A percentile compares a stretch with the other conserved stretches of the same genome.
phyloP scores from a whole-genome alignment of 1,140 invertebrate genomes.

The Adelges cooleyi region DNA sequence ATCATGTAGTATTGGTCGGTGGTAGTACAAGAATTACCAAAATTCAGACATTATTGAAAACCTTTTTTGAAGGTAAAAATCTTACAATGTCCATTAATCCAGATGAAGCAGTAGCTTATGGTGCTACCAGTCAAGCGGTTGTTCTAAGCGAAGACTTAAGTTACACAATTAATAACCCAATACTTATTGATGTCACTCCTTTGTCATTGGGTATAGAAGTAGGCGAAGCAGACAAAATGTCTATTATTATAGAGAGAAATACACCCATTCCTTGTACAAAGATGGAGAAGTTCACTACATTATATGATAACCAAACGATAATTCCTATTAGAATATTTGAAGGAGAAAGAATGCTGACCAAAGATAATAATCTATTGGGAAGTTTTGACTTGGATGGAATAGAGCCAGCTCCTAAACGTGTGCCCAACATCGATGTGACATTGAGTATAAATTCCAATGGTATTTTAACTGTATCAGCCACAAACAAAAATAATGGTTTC shows the following conservation, averaged over 20 bases:
- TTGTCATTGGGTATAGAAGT: conserved; percentile 38
- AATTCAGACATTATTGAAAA: conserved; percentile 42
- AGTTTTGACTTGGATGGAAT: conserved; percentile 90
- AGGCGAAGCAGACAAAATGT: conserved; percentile 57
- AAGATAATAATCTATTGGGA: no score
- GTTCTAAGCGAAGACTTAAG: no score
- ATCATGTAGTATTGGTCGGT: conserved; percentile 60
- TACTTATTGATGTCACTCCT: no score
- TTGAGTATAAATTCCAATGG: conserved; percentile 65
- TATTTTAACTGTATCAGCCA: conserved; percentile 68
- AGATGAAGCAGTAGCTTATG: conserved; percentile 64
- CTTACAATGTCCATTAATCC: conserved; percentile 64
- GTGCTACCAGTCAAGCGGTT: conserved; percentile 64
- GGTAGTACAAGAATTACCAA: conserved; percentile 54
- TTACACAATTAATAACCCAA: no score
- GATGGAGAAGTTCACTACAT: no score
- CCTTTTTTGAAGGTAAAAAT: conserved; percentile 51
- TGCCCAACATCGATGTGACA: conserved; percentile 85
- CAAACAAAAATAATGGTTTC: no score
- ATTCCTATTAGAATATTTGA: conserved; percentile 58
- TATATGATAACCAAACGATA: conserved; percentile 55
- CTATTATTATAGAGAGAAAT: conserved; percentile 52
- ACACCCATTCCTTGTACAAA: no score
- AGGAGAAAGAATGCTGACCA: conserved; percentile 62
- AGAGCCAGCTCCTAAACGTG: conserved; percentile 84